Base-by-base conservation (phyloP, 1,140 invertebrate genomes). In the Tetramorium parvispinum region DNA sequence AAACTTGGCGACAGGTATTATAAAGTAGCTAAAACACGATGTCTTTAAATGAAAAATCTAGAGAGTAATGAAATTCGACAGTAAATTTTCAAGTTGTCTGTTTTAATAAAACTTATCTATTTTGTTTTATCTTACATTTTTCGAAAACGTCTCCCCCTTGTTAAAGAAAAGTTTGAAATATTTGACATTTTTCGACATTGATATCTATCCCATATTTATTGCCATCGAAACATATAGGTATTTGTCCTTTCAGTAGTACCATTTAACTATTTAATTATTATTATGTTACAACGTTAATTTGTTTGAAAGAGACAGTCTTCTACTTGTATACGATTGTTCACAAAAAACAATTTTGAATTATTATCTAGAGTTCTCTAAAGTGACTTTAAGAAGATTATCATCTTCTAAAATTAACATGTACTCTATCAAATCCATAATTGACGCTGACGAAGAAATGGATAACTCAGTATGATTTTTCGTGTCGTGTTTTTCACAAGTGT, bases 1-100 rank as follows among this genome's bases (percentile, higher is more conserved):
- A 61, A 93, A 89, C 91, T 88, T 90, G 85, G 75, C 90, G 90
- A 92, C 91, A 93, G 89, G 88, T 93, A 90, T 90, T 90, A 91
- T 93, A 93, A 93, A 93, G 87, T 93, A 89, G 83, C 86, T 85
- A 88, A 91, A 87, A 88, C 82, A 92, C 86, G 82, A 89, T 82
- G 66, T 89, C 88, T 88, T 91, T 89, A 90, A 92, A 93, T 85
- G 86, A 87, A 83, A 91, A 88, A 78, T 91, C 85, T 68, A 75
- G 75, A 51, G 81, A 92, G 91, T 92, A 92, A 91, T 86, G 91
- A 88, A 87, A 87, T 88, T 75, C 59, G 18, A 18, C 51, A 53
- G 63, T 53, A 59, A 32, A 21, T 66, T 76, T 71, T 70, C 13
- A 53, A 63, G 46, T 3, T 18, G 59, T 24, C n/a, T 53, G n/a